phyloP scores from a whole-genome alignment of 2,797 vertebrate species.

The Ciconia nigra region DNA sequence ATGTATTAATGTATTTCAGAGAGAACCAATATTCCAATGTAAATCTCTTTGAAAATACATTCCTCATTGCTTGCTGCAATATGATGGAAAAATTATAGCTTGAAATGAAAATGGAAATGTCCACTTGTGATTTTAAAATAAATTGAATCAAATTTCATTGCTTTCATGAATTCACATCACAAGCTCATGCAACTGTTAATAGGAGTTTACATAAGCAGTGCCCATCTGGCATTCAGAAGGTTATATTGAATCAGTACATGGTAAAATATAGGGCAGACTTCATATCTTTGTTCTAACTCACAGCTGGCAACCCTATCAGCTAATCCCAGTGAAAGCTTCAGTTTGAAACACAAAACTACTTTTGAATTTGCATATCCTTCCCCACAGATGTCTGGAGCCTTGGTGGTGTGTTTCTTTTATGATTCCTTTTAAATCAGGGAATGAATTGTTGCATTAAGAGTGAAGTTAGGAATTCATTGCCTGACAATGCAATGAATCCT shows the following conservation, averaged over 20 bases:
- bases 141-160: background rate
- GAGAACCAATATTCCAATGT: background rate
- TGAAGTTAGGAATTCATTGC: background rate
- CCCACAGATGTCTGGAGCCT: slow-evolving; percentile 49
- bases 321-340: slow-evolving; percentile 46
- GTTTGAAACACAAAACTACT: slow-evolving; percentile 34
- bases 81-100: background rate
- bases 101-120: background rate
- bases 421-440: slow-evolving; percentile 20
- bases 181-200: background rate
- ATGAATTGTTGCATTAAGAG: background rate
- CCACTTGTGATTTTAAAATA: background rate
- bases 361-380: slow-evolving; percentile 35
- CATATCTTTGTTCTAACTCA: slow-evolving; percentile 34
- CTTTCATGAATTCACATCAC: background rate
- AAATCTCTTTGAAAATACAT: background rate
- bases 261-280: background rate
- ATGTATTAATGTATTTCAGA: background rate
- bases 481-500: background rate
- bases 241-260: background rate
- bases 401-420: slow-evolving; percentile 20
- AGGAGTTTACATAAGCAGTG: background rate
- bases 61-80: background rate
- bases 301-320: slow-evolving; percentile 37
- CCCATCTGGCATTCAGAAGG: background rate